These are phyloP conservation scores for Tupiocoris notatus DNA, from an alignment of 2,888 invertebrate genomes.

Conservation along the genomic window DNA sequence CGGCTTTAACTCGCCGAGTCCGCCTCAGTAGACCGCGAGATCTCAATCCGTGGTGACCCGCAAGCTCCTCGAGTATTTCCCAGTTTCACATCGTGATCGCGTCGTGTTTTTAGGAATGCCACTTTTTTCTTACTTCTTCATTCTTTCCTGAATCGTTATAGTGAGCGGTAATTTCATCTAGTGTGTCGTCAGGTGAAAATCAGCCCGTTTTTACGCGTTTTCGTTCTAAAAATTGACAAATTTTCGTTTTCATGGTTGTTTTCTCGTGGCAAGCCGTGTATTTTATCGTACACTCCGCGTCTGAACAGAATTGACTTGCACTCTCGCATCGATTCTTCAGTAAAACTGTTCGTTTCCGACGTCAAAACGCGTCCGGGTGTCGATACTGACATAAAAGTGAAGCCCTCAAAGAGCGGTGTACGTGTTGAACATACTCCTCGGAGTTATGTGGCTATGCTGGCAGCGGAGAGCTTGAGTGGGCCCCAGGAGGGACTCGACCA, in stretches of 20 bases:
- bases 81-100: neutral
- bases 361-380: neutral
- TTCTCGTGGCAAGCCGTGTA: no score
- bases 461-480: conserved; percentile 52
- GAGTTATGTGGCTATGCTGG: conserved; percentile 46
- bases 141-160: no score
- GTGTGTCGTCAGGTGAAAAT: no score
- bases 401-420: neutral
- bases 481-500: conserved; percentile 59
- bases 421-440: neutral
- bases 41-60: neutral
- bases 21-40: conserved; percentile 32
- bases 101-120: neutral
- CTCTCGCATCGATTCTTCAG: no score
- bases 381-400: neutral
- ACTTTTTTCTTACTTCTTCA: no score
- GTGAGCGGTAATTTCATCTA: no score
- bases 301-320: neutral
- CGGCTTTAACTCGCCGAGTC: neutral
- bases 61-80: neutral
- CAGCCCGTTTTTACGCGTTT: no score
- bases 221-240: no score
- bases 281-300: neutral
- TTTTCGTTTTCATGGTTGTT: no score
- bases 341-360: no score